Percentiles rank a stretch among this genome's conserved stretches.
Conservation (phyloP, 2,888 invertebrate species). For the Ormyrus rosae region DNA sequence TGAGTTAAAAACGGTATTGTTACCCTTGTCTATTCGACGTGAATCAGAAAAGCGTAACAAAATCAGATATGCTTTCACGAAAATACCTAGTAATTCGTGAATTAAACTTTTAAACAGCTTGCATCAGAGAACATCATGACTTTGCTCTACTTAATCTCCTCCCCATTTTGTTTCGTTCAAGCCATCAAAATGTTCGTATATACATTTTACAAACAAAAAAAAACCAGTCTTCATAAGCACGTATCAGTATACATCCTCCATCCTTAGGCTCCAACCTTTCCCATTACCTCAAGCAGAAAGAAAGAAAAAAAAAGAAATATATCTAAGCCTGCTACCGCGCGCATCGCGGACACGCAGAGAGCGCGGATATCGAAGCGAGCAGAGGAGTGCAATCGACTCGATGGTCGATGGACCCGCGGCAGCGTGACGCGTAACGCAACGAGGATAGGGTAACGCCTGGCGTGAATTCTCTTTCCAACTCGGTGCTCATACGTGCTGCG, state of each 20-base stretch:
- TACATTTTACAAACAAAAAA: too few relatives aligned
- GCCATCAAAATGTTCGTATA: too few relatives aligned
- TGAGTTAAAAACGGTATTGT: constrained; percentile 24
- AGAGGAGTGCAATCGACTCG: constrained; percentile 49
- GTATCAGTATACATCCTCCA: too few relatives aligned
- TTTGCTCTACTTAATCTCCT: too few relatives aligned
- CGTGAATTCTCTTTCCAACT: constrained; percentile 73
- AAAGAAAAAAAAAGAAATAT: not conserved
- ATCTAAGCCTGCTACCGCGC: not conserved
- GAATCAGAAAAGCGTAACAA: constrained; percentile 32
- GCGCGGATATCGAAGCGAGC: not conserved
- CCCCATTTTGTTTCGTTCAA: too few relatives aligned
- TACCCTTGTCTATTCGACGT: not conserved
- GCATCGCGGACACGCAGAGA: not conserved
- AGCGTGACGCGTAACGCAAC: constrained; percentile 62
- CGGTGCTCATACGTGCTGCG: constrained; percentile 72
- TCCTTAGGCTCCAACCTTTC: too few relatives aligned
- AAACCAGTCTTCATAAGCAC: too few relatives aligned
- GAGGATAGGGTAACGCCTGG: constrained; percentile 66
- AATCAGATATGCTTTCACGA: constrained; percentile 44
- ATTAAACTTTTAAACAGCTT: too few relatives aligned
- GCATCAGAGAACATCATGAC: too few relatives aligned
- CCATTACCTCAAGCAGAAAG: too few relatives aligned
- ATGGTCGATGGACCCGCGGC: constrained; percentile 45
- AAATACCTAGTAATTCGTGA: constrained; percentile 44